Evolutionary conservation across 2,888 invertebrate genomes (phyloP).

Genomic region (Pegoplata infirma): DNA sequence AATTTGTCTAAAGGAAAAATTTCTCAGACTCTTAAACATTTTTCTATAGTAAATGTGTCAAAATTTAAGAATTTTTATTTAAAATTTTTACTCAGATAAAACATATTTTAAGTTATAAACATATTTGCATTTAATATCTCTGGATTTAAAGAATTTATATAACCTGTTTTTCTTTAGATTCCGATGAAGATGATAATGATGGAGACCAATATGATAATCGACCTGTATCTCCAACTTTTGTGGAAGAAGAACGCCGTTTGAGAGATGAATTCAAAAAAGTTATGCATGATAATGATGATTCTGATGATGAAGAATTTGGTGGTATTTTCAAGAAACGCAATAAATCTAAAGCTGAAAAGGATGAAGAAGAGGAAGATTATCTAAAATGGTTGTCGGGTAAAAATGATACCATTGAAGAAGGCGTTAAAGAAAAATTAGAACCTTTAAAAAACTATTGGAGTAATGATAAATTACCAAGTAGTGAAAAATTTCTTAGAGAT

Average conservation of each 20-base stretch:
- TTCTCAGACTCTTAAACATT: too few species aligned
- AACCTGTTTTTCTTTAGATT: conserved; percentile 60
- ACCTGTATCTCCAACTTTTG: conserved; percentile 80
- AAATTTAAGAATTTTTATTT: too few species aligned
- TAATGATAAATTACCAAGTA: conserved; percentile 87
- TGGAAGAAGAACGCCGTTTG: conserved; percentile 83
- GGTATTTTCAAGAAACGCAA: conserved; percentile 80
- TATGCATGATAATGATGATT: conserved; percentile 76
- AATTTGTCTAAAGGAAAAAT: too few species aligned
- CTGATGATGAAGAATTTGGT: conserved; percentile 80
- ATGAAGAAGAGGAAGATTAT: conserved; percentile 82
- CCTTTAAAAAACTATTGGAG: conserved; percentile 91
- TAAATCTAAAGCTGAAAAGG: conserved; percentile 80
- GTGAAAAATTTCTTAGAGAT: conserved; percentile 94
- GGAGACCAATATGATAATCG: conserved; percentile 65
- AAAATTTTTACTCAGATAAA: too few species aligned
- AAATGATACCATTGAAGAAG: conserved; percentile 81
- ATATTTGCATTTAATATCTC: too few species aligned
- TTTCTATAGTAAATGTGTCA: too few species aligned
- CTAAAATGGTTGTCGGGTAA: conserved; percentile 90
- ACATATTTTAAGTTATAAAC: too few species aligned
- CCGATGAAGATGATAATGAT: conserved; percentile 66
- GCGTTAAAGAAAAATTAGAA: conserved; percentile 83
- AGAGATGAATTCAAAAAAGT: conserved; percentile 82
- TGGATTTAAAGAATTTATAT: too few species aligned